Evolutionary conservation across 2,797 vertebrate genomes (phyloP), one percentile per base, ranked within the genome.

Genomic region (Psittacula echo): DNA sequence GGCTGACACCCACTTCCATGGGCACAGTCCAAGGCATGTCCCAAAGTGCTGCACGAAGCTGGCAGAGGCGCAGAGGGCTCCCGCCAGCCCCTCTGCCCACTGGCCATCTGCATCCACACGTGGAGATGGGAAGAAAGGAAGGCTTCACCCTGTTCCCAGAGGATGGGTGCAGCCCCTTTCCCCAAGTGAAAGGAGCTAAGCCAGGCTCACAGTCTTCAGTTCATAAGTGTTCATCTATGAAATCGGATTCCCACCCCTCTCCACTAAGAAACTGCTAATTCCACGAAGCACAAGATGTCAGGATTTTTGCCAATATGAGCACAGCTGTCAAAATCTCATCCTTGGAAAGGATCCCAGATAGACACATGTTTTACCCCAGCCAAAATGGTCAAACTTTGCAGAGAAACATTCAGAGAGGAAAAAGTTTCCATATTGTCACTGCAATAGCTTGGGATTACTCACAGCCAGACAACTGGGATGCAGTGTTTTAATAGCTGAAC

Each of bases 241-340:
- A 97, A 96, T 96, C 62, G 2, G 90, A 95, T 96, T 96, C 96
- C 96, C 96, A 94, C 93, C 95, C 94, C 95, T 94, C 96, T 96
- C 92, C 89, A 54, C 95, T 82, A 95, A 95, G 94, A 95, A 95
- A 93, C 94, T 96, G 97, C 94, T 95, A 94, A 97, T 97, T 95
- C 94, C 93, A 96, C 89, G 50, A 23, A 95, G 94, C 85, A 74
- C 90, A 94, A 96, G 92, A 95, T 95, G 94, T 97, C 97, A 96
- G 97, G 95, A 96, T 89, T 96, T 95, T 92, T 97, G 97, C 96
- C 96, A 97, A 91, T 90, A 91, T 5, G 96, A 97, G 96, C 95
- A 94, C 97, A 97, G 97, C 97, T 97, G 96, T 97, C 96, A 95
- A 97, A 97, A 96, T 95, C 89, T 97, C 95, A 94, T 95, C 93